Evolutionary conservation across 2,797 vertebrate genomes (phyloP).

Genomic region (Pangasius larnaudii): DNA sequence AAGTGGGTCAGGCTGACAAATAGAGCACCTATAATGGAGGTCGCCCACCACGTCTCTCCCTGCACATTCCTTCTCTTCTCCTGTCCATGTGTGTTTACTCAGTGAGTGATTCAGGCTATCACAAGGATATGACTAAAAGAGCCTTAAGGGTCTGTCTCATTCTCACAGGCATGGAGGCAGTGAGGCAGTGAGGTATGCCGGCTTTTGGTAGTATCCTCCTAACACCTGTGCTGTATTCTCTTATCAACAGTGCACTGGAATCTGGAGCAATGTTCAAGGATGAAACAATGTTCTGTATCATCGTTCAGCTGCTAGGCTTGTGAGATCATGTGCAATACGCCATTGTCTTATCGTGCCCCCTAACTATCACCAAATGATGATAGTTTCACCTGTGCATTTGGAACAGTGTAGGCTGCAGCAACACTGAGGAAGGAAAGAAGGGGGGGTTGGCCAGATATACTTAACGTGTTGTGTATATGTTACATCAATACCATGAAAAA

Average conservation of each 20-base stretch:
- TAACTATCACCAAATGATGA: background rate
- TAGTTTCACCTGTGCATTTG: background rate
- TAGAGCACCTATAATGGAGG: constrained; percentile 59
- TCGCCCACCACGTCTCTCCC: constrained; percentile 19
- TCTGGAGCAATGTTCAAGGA: background rate
- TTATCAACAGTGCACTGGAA: constrained; percentile 8
- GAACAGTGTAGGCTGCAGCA: background rate
- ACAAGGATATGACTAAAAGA: constrained; percentile 53
- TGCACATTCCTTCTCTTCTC: constrained; percentile 51
- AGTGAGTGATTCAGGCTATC: constrained; percentile 63
- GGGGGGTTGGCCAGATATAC: background rate
- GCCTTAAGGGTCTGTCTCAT: constrained; percentile 60
- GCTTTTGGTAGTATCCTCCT: constrained; percentile 6
- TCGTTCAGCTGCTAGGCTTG: background rate
- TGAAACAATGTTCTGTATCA: background rate
- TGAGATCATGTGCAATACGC: background rate
- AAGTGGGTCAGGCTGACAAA: constrained; percentile 71
- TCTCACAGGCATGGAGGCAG: constrained; percentile 51
- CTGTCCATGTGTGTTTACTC: constrained; percentile 41
- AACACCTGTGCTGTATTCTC: constrained; percentile 19
- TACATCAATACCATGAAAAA: background rate
- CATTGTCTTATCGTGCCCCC: no score
- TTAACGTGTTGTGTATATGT: background rate
- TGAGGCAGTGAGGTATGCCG: constrained; percentile 44
- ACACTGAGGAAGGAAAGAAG: background rate